Evolutionary conservation across 92 coral and sea anemone genomes (phyloP).

Genomic region (Palythoa caribaeorum): DNA sequence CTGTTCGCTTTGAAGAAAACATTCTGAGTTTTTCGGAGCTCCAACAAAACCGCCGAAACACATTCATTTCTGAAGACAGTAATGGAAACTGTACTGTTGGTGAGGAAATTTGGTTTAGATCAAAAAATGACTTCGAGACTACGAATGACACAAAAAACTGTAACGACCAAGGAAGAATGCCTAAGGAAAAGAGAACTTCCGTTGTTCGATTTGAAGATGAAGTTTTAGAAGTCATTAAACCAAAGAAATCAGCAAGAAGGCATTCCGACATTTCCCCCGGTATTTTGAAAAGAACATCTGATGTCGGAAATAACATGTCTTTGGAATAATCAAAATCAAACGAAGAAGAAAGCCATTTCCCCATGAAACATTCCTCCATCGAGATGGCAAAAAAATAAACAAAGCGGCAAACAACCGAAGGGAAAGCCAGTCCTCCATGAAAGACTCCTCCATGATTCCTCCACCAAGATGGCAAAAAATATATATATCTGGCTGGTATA

Average conservation of each 20-base stretch:
- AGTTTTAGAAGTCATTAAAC: background rate
- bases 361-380: background rate
- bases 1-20: slow-evolving; percentile 8
- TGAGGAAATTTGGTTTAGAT: background rate
- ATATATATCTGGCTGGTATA: too few species aligned
- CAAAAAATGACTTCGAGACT: background rate
- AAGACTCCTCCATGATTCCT: too few species aligned
- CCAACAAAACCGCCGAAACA: background rate
- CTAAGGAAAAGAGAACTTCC: slow-evolving; percentile 33
- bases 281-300: slow-evolving; percentile 19
- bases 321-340: background rate
- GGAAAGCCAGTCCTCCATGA: too few species aligned
- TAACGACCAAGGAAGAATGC: slow-evolving; percentile 1
- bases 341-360: background rate
- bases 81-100: background rate
- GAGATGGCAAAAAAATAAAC: too few species aligned
- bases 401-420: too few species aligned
- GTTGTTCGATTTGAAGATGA: slow-evolving; percentile 56
- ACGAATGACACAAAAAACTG: background rate
- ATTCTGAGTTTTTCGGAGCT: slow-evolving; percentile 10
- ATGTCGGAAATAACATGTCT: background rate
- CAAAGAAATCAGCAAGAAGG: background rate
- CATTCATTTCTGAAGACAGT: background rate
- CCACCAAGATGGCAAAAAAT: too few species aligned
- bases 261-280: slow-evolving; percentile 37